These are phyloP conservation scores for Agrotis ipsilon DNA, from an alignment of 2,888 invertebrate species.

Conservation along the genomic window DNA sequence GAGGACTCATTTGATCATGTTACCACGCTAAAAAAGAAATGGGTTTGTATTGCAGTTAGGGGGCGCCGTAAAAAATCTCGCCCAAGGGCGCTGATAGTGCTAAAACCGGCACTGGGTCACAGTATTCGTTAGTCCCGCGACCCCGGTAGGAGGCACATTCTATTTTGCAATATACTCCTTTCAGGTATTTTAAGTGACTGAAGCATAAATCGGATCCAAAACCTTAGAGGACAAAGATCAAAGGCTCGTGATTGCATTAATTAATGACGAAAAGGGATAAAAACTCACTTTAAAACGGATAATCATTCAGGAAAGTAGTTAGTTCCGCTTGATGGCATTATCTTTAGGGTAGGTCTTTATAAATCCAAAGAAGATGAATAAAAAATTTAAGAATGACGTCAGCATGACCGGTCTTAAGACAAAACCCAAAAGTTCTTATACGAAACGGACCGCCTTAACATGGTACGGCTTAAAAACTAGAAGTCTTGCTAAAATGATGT, in stretches of 20 bases:
- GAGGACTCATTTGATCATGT: too few species aligned
- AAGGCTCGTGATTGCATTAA: background rate
- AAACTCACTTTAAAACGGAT: background rate
- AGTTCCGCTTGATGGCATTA: constrained; percentile 34
- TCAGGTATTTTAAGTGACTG: too few species aligned
- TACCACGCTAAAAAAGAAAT: too few species aligned
- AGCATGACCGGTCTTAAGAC: constrained; percentile 10
- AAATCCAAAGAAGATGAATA: constrained; percentile 7
- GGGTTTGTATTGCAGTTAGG: too few species aligned
- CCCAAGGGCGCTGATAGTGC: too few species aligned
- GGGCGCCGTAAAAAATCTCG: too few species aligned
- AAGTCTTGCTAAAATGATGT: constrained; percentile 17
- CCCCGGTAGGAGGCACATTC: too few species aligned
- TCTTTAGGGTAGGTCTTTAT: constrained; percentile 22
- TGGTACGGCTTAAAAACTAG: background rate
- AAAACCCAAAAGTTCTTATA: constrained; percentile 5
- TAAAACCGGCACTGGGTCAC: too few species aligned
- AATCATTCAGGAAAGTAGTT: constrained; percentile 31
- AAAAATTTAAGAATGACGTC: constrained; percentile 29
- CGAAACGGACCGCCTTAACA: constrained; percentile 6
- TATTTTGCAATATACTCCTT: too few species aligned
- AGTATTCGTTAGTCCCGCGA: too few species aligned
- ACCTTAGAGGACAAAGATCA: background rate
- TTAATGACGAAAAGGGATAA: background rate
- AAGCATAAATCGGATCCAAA: background rate